phyloP scores from a whole-genome alignment of 2,797 vertebrate genomes.

The Xenops minutus region DNA sequence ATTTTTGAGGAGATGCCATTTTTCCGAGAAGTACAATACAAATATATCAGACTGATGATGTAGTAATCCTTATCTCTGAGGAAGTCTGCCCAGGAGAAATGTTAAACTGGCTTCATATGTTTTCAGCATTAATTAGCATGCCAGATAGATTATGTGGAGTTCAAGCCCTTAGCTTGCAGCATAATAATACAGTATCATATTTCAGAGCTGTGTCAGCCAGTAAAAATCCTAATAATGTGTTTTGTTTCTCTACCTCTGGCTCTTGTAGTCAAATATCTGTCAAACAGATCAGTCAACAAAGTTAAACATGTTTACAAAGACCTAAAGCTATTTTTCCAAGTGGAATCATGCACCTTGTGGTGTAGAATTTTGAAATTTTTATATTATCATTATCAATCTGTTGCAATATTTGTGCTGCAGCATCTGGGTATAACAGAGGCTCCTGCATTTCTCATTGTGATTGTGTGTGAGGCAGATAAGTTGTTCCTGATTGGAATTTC shows the following conservation, averaged over 20 bases:
- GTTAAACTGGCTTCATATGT: not conserved
- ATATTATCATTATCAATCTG: not conserved
- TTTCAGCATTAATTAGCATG: conserved; percentile 19
- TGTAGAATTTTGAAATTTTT: not conserved
- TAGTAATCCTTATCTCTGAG: not conserved
- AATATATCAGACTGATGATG: not conserved
- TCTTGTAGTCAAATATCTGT: not conserved
- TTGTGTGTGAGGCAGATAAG: not conserved
- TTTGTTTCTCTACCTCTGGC: not conserved
- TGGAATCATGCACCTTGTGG: not conserved
- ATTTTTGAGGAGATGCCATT: not conserved
- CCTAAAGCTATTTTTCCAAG: not conserved
- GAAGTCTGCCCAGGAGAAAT: not conserved
- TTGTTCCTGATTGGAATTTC: not conserved
- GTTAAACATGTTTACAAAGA: not conserved
- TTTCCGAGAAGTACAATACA: not conserved
- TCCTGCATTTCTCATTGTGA: not conserved
- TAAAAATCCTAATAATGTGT: not conserved
- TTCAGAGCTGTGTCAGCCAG: not conserved
- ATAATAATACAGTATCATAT: not conserved
- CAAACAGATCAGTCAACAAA: not conserved
- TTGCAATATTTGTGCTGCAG: not conserved
- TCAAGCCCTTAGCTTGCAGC: not conserved
- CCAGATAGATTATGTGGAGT: not conserved
- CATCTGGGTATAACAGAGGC: not conserved